These are phyloP conservation scores for Dione vanillae DNA, from an alignment of 2,888 invertebrate genomes.

Conservation along the genomic window DNA sequence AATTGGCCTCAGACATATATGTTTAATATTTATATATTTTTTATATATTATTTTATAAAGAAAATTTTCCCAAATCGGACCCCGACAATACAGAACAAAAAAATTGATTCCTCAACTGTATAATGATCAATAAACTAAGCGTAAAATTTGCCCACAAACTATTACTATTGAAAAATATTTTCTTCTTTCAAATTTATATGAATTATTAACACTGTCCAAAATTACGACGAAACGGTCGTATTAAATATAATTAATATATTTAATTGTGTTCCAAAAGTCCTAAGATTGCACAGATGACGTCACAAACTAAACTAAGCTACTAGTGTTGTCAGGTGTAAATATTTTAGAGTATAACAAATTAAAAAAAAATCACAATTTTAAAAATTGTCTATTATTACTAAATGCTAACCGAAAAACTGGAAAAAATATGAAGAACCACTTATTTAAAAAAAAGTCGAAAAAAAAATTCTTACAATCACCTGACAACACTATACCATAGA, in stretches of 20 bases:
- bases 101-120: constrained; percentile 70
- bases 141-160: constrained; percentile 61
- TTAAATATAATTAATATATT: constrained; percentile 27
- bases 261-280: constrained; percentile 13
- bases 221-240: constrained; percentile 27
- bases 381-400: background rate
- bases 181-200: constrained; percentile 52
- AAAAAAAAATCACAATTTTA: background rate
- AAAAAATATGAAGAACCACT: background rate
- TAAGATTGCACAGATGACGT: constrained; percentile 38
- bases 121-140: constrained; percentile 65
- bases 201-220: constrained; percentile 37
- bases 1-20: constrained; percentile 13
- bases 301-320: constrained; percentile 31
- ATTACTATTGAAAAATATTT: constrained; percentile 68
- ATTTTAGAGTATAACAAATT: background rate
- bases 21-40: background rate
- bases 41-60: background rate
- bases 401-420: background rate
- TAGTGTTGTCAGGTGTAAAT: constrained; percentile 16
- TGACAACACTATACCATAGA: constrained; percentile 19
- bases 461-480: background rate
- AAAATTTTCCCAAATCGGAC: constrained; percentile 41
- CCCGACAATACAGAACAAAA: constrained; percentile 36
- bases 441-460: background rate